phyloP scores from a whole-genome alignment of 1,140 invertebrate genomes.

The Bombus terrestris region DNA sequence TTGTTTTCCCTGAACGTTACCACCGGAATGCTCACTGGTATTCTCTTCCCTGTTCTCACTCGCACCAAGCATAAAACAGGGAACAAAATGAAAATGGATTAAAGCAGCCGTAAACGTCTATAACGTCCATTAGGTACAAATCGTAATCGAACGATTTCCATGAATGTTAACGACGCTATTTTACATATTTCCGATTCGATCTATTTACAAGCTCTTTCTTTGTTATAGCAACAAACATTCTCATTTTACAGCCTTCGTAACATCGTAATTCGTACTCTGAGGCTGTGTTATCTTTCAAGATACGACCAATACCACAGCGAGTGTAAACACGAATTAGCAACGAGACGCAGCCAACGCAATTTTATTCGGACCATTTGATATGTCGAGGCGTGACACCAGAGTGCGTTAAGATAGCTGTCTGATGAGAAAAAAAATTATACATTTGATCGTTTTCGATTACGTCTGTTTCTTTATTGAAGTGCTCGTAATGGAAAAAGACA shows the following conservation, averaged over 20 bases:
- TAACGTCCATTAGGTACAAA: slow-evolving; percentile 10
- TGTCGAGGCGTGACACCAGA: neutral
- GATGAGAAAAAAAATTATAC: neutral
- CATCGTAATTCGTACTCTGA: neutral
- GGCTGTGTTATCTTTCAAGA: no score
- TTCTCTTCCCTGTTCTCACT: neutral
- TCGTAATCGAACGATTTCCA: slow-evolving; percentile 23
- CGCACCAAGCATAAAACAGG: neutral
- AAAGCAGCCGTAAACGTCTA: slow-evolving; percentile 3
- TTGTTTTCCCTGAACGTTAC: slow-evolving; percentile 56
- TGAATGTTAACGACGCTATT: slow-evolving; percentile 29
- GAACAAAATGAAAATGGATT: slow-evolving; percentile 2
- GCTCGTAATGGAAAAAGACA: no score
- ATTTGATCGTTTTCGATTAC: neutral
- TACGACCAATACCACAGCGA: neutral
- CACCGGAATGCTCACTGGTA: neutral
- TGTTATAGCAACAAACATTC: no score
- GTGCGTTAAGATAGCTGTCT: neutral
- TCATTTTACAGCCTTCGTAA: neutral
- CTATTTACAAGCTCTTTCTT: neutral
- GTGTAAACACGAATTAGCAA: neutral
- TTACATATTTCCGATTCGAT: slow-evolving; percentile 18
- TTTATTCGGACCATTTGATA: neutral
- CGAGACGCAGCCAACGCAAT: neutral
- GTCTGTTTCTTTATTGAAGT: no score